phyloP scores from a whole-genome alignment of 1,140 invertebrate species.

The Cydia amplana region DNA sequence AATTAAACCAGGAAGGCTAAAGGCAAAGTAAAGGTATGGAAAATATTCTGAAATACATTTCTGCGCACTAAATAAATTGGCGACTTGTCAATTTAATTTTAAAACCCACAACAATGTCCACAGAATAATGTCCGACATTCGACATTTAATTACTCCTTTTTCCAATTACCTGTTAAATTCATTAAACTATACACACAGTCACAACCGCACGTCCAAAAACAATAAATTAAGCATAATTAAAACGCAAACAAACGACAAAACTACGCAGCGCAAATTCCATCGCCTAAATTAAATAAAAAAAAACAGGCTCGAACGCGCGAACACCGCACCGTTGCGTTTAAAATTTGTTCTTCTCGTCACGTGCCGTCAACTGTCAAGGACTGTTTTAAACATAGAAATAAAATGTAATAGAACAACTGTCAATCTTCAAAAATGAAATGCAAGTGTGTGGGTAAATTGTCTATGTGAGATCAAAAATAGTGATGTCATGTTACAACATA shows the following conservation, averaged over 20 bases:
- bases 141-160: background rate
- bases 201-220: conserved; percentile 22
- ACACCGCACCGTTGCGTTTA: conserved; percentile 25
- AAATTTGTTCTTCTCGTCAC: conserved; percentile 22
- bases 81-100: too few relatives aligned
- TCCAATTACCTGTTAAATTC: background rate
- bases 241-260: conserved; percentile 11
- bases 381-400: too few relatives aligned
- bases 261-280: conserved; percentile 27
- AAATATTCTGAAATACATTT: too few relatives aligned
- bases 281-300: conserved; percentile 7
- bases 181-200: background rate
- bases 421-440: too few relatives aligned
- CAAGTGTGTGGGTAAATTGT: too few relatives aligned
- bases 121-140: background rate
- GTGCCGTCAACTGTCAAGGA: background rate
- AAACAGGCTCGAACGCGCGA: conserved; percentile 28
- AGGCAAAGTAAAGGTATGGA: too few relatives aligned
- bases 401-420: too few relatives aligned
- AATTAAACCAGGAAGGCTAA: too few relatives aligned
- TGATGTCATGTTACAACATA: too few relatives aligned
- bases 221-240: conserved; percentile 29
- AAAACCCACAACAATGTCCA: too few relatives aligned
- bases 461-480: too few relatives aligned
- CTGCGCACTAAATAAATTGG: too few relatives aligned